These are phyloP conservation scores for Arnoldichthys spilopterus DNA, from an alignment of 2,797 vertebrate genomes.

Conservation along the genomic window DNA sequence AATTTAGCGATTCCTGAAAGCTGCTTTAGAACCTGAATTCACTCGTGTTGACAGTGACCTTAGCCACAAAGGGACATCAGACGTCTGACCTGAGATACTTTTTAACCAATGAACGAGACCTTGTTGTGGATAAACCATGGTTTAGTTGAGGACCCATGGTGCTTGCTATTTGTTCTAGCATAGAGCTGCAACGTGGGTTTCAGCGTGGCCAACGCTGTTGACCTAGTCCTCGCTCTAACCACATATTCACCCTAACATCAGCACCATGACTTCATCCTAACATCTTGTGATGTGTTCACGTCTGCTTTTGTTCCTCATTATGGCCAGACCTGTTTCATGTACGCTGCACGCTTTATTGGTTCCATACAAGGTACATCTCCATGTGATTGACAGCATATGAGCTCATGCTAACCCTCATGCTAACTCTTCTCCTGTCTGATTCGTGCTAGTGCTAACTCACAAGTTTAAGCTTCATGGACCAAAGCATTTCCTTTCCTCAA, in stretches of 20 bases:
- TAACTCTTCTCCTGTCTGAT: slow-evolving; percentile 36
- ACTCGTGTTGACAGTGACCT: not conserved
- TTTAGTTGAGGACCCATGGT: not conserved
- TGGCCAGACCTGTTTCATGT: slow-evolving; percentile 19
- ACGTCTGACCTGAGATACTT: not conserved
- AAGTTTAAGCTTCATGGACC: slow-evolving; percentile 73
- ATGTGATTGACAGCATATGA: not conserved
- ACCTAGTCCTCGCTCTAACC: too few relatives aligned
- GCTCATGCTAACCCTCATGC: not conserved
- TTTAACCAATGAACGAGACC: not conserved
- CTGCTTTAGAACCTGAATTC: not conserved
- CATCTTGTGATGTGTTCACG: slow-evolving; percentile 1
- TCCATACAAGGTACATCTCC: not conserved
- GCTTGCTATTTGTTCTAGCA: not conserved
- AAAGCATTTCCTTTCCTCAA: slow-evolving; percentile 72
- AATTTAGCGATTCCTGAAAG: not conserved
- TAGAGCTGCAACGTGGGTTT: not conserved
- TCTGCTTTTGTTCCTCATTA: slow-evolving; percentile 8
- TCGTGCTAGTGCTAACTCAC: slow-evolving; percentile 58
- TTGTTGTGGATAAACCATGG: not conserved
- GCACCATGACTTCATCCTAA: not conserved
- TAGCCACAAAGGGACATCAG: too few relatives aligned
- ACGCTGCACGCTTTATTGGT: slow-evolving; percentile 7
- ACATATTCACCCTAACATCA: not conserved
- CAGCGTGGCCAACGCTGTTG: too few relatives aligned